Conservation (phyloP, 2,113 vertebrate species). For the Myotis davidii region DNA sequence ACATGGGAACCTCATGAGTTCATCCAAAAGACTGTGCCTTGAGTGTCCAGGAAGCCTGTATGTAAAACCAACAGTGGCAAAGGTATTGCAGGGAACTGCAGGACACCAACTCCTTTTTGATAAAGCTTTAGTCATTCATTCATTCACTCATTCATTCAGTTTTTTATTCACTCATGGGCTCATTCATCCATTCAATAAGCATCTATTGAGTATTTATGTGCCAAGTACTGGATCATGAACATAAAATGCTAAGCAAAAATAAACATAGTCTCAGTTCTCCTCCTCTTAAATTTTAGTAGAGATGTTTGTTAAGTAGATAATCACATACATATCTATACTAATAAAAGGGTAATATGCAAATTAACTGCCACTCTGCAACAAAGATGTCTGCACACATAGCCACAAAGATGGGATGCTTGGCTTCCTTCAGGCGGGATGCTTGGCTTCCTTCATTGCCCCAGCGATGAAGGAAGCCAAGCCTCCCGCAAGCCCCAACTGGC, state of each 20-base stretch:
- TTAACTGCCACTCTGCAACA: no score
- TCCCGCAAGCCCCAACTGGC: no score
- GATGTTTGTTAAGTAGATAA: background rate
- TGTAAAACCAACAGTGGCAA: background rate
- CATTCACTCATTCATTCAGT: background rate
- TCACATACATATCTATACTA: no score
- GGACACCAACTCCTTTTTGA: background rate
- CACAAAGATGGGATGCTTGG: no score
- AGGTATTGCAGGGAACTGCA: background rate
- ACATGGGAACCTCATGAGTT: background rate
- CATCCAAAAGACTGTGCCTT: background rate
- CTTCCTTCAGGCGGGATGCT: no score
- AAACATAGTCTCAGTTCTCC: background rate
- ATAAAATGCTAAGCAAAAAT: background rate
- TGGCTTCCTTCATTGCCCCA: no score
- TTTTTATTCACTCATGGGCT: background rate
- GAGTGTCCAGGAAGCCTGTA: background rate
- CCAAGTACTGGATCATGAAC: background rate
- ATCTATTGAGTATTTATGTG: background rate
- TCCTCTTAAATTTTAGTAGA: background rate
- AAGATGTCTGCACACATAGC: no score
- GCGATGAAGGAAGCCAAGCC: no score
- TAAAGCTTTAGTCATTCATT: background rate
- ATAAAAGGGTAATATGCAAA: no score
- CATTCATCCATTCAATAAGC: background rate